phyloP scores from a whole-genome alignment of 2,888 invertebrate species.

The Thyatira batis region DNA sequence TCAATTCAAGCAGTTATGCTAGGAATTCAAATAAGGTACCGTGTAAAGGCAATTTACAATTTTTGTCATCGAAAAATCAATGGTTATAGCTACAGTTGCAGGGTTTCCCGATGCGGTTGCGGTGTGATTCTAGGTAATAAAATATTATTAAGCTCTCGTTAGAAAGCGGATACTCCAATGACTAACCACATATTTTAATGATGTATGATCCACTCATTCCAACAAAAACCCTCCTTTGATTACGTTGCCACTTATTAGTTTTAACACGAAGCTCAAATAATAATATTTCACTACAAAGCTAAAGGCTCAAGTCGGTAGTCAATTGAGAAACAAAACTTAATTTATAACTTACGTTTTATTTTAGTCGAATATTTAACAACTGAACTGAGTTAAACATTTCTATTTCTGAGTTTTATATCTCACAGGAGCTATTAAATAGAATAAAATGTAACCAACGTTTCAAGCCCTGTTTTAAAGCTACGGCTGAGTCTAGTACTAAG shows the following conservation, averaged over 20 bases:
- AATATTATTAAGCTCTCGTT: conserved; percentile 44
- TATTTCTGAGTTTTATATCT: not conserved
- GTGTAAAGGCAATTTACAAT: conserved; percentile 7
- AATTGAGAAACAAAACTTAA: too few species aligned
- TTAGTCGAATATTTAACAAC: too few species aligned
- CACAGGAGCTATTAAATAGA: not conserved
- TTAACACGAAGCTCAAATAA: too few species aligned
- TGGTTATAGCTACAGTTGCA: conserved; percentile 32
- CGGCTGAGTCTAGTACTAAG: not conserved
- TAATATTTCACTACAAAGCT: too few species aligned
- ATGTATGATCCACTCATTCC: too few species aligned
- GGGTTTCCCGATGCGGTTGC: conserved; percentile 55
- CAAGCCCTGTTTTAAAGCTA: not conserved
- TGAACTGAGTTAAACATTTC: too few species aligned
- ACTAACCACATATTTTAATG: conserved; percentile 31
- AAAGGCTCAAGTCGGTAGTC: too few species aligned
- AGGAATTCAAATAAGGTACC: conserved; percentile 7
- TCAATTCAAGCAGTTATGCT: conserved; percentile 38
- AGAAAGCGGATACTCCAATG: conserved; percentile 41
- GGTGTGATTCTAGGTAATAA: conserved; percentile 37
- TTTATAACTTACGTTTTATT: too few species aligned
- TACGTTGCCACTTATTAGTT: too few species aligned
- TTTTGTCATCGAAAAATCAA: conserved; percentile 37
- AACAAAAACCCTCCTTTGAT: too few species aligned
- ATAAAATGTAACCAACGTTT: not conserved